Evolutionary conservation across 1,140 invertebrate species (phyloP).

Genomic region (Megalonaias nervosa): DNA sequence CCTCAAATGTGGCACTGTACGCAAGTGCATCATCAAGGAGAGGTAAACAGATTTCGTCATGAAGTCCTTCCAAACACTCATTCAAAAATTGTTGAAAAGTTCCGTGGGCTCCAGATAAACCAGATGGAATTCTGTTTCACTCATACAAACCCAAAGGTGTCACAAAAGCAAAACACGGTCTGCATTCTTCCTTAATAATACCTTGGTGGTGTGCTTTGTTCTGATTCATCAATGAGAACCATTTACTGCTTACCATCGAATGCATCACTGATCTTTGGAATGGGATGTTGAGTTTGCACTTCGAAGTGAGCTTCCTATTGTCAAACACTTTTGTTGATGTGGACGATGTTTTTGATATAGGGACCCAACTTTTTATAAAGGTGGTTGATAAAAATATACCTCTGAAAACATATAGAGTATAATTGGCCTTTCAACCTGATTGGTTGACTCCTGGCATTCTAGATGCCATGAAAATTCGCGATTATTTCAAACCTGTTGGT

Average conservation of each 20-base stretch:
- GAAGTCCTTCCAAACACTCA: constrained; percentile 15
- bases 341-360: too few species aligned
- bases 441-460: too few species aligned
- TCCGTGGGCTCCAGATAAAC: constrained; percentile 39
- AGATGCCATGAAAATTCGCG: too few species aligned
- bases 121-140: constrained; percentile 40
- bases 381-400: too few species aligned
- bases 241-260: constrained; percentile 17
- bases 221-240: constrained; percentile 32
- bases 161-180: constrained; percentile 36
- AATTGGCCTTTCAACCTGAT: too few species aligned
- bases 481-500: too few species aligned
- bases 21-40: constrained; percentile 42
- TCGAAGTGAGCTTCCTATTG: constrained; percentile 32
- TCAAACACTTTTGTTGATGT: too few species aligned
- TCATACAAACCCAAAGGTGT: constrained; percentile 39
- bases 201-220: constrained; percentile 29
- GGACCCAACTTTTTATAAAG: too few species aligned
- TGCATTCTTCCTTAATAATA: constrained; percentile 32
- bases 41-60: constrained; percentile 27
- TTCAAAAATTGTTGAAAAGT: constrained; percentile 47
- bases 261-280: constrained; percentile 28
- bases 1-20: constrained; percentile 20
- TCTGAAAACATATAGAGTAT: too few species aligned
- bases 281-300: constrained; percentile 6